These are phyloP conservation scores for Pollicipes pollicipes DNA, from an alignment of 1,140 invertebrate genomes.

Conservation along the genomic window DNA sequence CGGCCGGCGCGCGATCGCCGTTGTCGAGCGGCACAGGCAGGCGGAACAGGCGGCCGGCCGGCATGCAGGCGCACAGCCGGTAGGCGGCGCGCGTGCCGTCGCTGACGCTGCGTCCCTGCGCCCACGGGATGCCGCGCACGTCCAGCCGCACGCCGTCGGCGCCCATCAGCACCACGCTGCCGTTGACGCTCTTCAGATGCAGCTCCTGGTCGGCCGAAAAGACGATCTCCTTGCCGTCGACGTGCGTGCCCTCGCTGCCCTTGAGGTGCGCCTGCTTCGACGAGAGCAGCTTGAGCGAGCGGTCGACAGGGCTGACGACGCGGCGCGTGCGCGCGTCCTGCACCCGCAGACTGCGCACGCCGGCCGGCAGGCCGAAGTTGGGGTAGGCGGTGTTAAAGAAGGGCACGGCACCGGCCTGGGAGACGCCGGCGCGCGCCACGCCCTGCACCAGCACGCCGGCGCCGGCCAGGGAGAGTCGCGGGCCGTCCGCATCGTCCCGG, in stretches of 20 bases:
- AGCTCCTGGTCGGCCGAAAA: conserved; percentile 61
- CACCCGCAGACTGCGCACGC: conserved; percentile 46
- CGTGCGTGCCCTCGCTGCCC: conserved; percentile 30
- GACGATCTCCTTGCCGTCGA: conserved; percentile 41
- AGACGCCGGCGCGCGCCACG: background rate
- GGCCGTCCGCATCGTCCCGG: too few relatives aligned
- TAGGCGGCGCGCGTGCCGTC: conserved; percentile 28
- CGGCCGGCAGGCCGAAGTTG: conserved; percentile 46
- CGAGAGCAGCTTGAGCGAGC: conserved; percentile 44
- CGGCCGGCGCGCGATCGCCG: conserved; percentile 24
- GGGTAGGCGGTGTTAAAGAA: conserved; percentile 56
- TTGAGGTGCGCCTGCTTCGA: conserved; percentile 25
- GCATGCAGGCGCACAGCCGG: background rate
- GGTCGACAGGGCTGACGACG: conserved; percentile 49
- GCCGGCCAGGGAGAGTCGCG: background rate
- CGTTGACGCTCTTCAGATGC: conserved; percentile 54
- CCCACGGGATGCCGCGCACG: conserved; percentile 49
- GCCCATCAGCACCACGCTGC: conserved; percentile 48
- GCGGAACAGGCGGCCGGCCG: conserved; percentile 49
- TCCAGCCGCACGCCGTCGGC: conserved; percentile 51
- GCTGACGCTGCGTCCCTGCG: conserved; percentile 14
- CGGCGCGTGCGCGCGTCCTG: conserved; percentile 47
- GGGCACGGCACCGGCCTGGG: background rate
- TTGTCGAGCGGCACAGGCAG: conserved; percentile 41
- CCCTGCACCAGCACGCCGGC: background rate